phyloP scores from a whole-genome alignment of 2,888 invertebrate genomes.

The Stomorhina lunata region DNA sequence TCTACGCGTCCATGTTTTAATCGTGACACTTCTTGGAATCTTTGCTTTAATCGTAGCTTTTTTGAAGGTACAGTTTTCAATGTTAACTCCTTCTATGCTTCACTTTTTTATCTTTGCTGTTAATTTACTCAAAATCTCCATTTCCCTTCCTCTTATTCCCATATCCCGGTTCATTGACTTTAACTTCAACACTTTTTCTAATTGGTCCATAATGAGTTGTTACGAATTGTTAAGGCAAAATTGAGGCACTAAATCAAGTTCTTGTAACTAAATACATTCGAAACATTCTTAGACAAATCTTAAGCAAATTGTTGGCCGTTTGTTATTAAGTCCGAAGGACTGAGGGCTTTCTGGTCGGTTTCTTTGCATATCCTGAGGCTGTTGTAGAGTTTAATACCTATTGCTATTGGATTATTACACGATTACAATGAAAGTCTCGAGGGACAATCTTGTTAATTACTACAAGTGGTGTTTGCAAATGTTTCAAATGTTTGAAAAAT shows the following conservation, averaged over 20 bases:
- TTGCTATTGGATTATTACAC: conserved; percentile 64
- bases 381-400: conserved; percentile 24
- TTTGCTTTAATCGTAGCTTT: too few relatives aligned
- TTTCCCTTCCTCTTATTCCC: neutral
- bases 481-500: conserved; percentile 47
- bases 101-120: neutral
- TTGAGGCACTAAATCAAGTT: neutral
- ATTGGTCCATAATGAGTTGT: conserved; percentile 44
- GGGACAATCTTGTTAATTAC: conserved; percentile 74
- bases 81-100: too few relatives aligned
- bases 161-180: neutral
- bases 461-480: conserved; percentile 71
- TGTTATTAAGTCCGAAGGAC: too few relatives aligned
- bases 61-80: too few relatives aligned
- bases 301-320: neutral
- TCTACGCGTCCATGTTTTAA: too few relatives aligned
- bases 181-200: conserved; percentile 44
- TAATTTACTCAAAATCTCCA: too few relatives aligned
- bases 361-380: neutral
- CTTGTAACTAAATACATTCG: neutral
- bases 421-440: conserved; percentile 68
- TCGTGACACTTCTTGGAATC: too few relatives aligned
- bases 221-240: neutral
- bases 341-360: too few relatives aligned
- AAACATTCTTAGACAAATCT: neutral